Base-by-base conservation (phyloP, 2,797 vertebrate genomes). In the Prunella strophiata region DNA sequence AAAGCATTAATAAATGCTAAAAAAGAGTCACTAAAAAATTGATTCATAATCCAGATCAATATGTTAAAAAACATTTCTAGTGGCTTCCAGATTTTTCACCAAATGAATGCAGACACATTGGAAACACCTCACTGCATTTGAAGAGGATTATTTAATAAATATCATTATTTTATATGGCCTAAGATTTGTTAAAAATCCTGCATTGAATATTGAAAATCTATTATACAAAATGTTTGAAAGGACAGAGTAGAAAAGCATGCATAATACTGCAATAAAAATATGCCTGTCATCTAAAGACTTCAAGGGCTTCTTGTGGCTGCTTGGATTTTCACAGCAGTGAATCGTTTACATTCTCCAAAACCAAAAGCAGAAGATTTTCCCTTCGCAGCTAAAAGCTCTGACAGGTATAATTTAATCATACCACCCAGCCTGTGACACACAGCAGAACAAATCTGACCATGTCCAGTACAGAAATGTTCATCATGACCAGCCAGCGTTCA, bases 361-460 rank as follows among this genome's bases (percentile, higher is more conserved):
- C 3, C 21, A 62, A 77, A 77, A 66, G 7, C 1, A 20, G 63
- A 62, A 71, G 25, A 68, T 67, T 74, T 77, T 93, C 15, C 10
- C 8, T 76, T 40, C 3, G 2, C 11, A 54, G 15, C 40, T 30
- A 72, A 32, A 34, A 52, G 10, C 15, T 77, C 0, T 0, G 14
- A 71, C 26, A 59, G 29, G 45, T 55, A 11, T 42, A 67, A 82
- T 70, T 89, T 77, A 67, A 77, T 81, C 42, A 57, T 47, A n/a
- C 1, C 5, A 75, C 42, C 6, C 34, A 54, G 45, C 19, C 54
- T 0, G 0, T 59, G 50, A 81, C 18, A 59, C 13, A 11, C 7
- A 42, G 21, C 43, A 74, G 59, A 77, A 77, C 23, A 84, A 78
- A 85, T 57, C 32, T 67, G 29, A 80, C 27, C 15, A 68, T 50